Evolutionary conservation across 2,113 vertebrate genomes (phyloP), one percentile per base, ranked within the genome.

Genomic region (Hassar affinis): DNA sequence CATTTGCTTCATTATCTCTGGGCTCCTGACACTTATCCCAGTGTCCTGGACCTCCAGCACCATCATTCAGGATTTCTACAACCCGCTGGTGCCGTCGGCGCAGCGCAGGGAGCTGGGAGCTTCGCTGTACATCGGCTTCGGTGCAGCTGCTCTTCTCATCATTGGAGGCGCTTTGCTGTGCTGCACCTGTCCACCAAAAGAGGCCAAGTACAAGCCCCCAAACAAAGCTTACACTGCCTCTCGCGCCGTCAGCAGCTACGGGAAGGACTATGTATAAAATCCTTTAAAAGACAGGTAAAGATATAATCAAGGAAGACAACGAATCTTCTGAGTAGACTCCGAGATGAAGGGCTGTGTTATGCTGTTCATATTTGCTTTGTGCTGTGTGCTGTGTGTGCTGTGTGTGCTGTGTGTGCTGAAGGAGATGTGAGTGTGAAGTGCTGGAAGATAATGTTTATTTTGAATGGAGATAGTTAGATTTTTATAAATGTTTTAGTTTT

Each of bases 201-300:
- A 95, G 81, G 81, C 90, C 86, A 89, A 85, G 82, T 95, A 95
- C 91, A 93, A 93, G 77, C 89, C 93, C 0, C 90, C 91, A 0
- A 86, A 91, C 47, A 93, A 93, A 92, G 93, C 90, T 18, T 95
- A 94, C 90, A 86, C 91, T 0, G 89, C 92, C 38, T 93, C 94
- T 2, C 91, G 91, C 59, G 91, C 86, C 54, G 2, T 22, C 68
- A 91, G 84, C 33, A 92, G 91, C 2, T 94, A 94, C 9, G 94
- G 86, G 84, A 95, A 94, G 83, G 94, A 95, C 89, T 95, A 95
- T 66, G 94, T 95, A 56, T 95, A 85, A 94, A 84, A n/a, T 25
- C 17, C 2, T 75, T 25, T 10, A 49, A 61, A 35, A 59, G 35
- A 72, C 51, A 66, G 56, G 25, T 81, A 85, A 89, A 87, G 72